Conservation (phyloP, 1,140 invertebrate genomes). For the Ips nitidus region DNA sequence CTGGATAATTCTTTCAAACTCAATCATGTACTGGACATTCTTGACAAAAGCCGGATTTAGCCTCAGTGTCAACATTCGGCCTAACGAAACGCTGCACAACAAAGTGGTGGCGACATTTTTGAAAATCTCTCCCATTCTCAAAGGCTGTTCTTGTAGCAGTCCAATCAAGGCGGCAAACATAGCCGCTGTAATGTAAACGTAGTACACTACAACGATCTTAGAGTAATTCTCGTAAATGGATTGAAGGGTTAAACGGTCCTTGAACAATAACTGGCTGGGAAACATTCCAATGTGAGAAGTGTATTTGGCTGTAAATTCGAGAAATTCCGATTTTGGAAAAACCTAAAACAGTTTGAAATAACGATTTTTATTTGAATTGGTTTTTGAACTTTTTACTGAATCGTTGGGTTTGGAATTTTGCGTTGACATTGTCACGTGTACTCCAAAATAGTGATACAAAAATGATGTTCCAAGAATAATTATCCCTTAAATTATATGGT, state of each 20-base stretch:
- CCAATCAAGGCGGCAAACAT: neutral
- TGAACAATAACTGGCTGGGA: slow-evolving; percentile 5
- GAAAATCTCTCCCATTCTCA: neutral
- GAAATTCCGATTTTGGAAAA: slow-evolving; percentile 3
- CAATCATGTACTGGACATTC: neutral
- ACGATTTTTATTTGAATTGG: too few species aligned
- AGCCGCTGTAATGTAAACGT: neutral
- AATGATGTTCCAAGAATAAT: too few species aligned
- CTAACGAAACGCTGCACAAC: neutral
- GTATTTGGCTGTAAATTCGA: neutral
- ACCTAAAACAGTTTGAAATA: neutral
- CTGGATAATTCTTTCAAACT: neutral
- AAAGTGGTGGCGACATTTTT: neutral
- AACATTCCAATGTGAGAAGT: slow-evolving; percentile 1
- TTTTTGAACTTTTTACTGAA: too few species aligned
- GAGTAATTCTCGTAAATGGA: slow-evolving; percentile 2
- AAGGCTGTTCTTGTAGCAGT: neutral
- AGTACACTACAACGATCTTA: slow-evolving; percentile 6
- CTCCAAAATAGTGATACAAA: too few species aligned
- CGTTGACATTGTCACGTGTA: too few species aligned
- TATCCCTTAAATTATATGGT: too few species aligned
- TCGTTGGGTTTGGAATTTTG: too few species aligned
- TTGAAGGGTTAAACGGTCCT: neutral
- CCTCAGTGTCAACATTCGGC: neutral
- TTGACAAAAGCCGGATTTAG: slow-evolving; percentile 1